A percentile compares a stretch with the other conserved stretches of the same genome.
Conservation (phyloP, 2,113 vertebrate genomes). For the Capra hircus region DNA sequence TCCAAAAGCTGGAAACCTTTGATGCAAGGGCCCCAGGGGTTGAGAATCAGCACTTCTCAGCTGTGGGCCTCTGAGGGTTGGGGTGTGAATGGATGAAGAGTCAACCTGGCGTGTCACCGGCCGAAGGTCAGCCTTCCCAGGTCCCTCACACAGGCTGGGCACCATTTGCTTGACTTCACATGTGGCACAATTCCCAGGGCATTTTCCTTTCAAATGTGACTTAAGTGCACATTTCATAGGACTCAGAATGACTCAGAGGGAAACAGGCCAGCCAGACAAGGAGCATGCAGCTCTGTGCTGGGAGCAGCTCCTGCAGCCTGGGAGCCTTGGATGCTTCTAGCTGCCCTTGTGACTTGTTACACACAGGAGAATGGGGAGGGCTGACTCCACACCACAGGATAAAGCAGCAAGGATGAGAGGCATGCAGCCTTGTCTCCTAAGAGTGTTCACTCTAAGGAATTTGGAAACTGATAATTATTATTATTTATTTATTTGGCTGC, state of each 20-base stretch:
- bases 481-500: not conserved
- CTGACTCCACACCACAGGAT: not conserved
- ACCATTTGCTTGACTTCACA: not conserved
- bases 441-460: no score
- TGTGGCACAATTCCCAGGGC: accelerated
- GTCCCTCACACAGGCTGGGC: not conserved
- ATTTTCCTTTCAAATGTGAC: not conserved
- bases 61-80: accelerated
- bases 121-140: not conserved
- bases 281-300: not conserved
- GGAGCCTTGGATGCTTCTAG: not conserved
- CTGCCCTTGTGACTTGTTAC: accelerated
- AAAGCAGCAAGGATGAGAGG: not conserved
- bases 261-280: not conserved
- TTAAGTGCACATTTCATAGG: not conserved
- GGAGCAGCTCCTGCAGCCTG: not conserved
- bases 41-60: not conserved
- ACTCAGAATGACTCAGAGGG: not conserved
- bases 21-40: no score
- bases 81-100: accelerated
- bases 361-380: not conserved
- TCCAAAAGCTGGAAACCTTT: not conserved
- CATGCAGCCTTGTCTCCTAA: not conserved
- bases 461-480: not conserved
- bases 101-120: accelerated